phyloP scores from a whole-genome alignment of 2,888 invertebrate species.

The Chydorus sphaericus region DNA sequence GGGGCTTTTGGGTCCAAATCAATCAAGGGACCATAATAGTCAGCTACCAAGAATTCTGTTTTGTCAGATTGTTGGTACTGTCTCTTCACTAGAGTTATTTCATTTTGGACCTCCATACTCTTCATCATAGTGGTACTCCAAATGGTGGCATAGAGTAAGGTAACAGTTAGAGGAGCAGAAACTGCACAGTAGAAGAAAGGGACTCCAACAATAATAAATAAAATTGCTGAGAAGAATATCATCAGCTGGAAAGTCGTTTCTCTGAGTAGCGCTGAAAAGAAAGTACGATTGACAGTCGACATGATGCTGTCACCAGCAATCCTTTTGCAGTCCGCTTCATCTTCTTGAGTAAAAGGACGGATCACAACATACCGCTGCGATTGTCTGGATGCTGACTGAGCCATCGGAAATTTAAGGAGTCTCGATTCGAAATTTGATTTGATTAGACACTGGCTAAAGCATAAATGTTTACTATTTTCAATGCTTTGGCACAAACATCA shows the following conservation, averaged over 20 bases:
- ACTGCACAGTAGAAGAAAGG: slow-evolving; percentile 5
- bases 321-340: not conserved
- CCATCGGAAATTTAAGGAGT: too few species aligned
- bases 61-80: slow-evolving; percentile 5
- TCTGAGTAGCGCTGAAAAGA: slow-evolving; percentile 1
- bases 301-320: not conserved
- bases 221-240: slow-evolving; percentile 5
- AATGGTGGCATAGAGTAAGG: not conserved
- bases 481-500: too few species aligned
- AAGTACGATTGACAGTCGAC: slow-evolving; percentile 5
- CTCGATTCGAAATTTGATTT: too few species aligned
- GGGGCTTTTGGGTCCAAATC: not conserved
- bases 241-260: slow-evolving; percentile 9
- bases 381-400: not conserved
- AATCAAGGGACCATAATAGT: not conserved
- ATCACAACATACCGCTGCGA: not conserved
- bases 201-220: slow-evolving; percentile 9
- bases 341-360: not conserved
- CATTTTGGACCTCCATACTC: slow-evolving; percentile 4
- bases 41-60: slow-evolving; percentile 2
- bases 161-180: not conserved
- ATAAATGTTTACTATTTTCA: too few species aligned
- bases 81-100: slow-evolving; percentile 5
- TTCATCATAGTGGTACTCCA: not conserved
- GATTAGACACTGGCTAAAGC: too few species aligned